Evolutionary conservation across 1,140 invertebrate genomes (phyloP).

Genomic region (Macrosteles quadrilineatus): DNA sequence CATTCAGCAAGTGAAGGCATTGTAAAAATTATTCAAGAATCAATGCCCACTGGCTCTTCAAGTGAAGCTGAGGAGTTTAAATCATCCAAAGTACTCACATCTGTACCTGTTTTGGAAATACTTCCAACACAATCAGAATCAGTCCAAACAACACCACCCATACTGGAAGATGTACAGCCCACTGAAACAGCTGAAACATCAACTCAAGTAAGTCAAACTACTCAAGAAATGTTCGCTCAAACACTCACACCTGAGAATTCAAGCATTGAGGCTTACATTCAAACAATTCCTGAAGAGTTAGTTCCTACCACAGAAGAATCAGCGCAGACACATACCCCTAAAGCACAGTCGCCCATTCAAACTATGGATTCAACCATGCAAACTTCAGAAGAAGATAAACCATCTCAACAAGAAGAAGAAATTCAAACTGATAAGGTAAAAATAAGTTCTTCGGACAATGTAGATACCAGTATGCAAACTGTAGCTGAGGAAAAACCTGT

Average conservation of each 20-base stretch:
- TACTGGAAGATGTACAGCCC: constrained; percentile 32
- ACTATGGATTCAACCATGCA: constrained; percentile 24
- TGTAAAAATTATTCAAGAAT: constrained; percentile 67
- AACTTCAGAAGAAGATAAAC: constrained; percentile 14
- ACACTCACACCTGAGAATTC: constrained; percentile 32
- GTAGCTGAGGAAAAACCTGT: constrained; percentile 44
- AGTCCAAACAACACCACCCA: constrained; percentile 49
- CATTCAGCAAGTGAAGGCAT: constrained; percentile 50
- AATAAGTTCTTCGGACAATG: constrained; percentile 39
- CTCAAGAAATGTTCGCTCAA: constrained; percentile 43
- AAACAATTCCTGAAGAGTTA: constrained; percentile 20
- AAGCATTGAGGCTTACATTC: constrained; percentile 7
- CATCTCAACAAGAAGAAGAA: constrained; percentile 44
- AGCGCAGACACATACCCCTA: constrained; percentile 34
- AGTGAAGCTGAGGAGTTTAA: constrained; percentile 50
- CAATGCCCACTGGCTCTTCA: constrained; percentile 49
- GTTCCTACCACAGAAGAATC: constrained; percentile 28
- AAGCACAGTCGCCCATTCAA: constrained; percentile 17
- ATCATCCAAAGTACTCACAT: constrained; percentile 56
- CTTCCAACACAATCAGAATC: constrained; percentile 53
- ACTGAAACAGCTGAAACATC: constrained; percentile 45
- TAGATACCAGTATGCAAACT: constrained; percentile 44
- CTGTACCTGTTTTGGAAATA: constrained; percentile 60
- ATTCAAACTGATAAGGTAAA: constrained; percentile 47
- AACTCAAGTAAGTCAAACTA: constrained; percentile 45